phyloP scores from a whole-genome alignment of 2,113 vertebrate species.

The Mungos mungo region DNA sequence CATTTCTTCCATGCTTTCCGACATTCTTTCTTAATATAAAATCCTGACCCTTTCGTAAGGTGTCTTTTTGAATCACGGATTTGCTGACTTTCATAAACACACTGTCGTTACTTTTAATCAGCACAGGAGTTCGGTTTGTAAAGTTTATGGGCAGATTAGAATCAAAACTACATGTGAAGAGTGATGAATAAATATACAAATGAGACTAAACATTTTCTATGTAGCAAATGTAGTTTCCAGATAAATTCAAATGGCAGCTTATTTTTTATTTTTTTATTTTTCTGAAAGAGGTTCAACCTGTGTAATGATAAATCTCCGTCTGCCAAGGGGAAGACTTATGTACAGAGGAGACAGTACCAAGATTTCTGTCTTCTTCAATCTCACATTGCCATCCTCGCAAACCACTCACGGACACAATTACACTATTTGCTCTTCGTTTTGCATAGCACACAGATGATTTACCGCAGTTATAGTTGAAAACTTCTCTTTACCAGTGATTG shows the following conservation, averaged over 20 bases:
- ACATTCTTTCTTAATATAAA: slow-evolving; percentile 83
- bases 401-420: not conserved
- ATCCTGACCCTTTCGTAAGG: slow-evolving; percentile 83
- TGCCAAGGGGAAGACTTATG: slow-evolving; percentile 20
- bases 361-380: not conserved
- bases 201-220: slow-evolving; percentile 53
- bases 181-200: slow-evolving; percentile 74
- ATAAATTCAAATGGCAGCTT: slow-evolving; percentile 60
- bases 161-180: slow-evolving; percentile 74
- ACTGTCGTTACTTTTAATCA: slow-evolving; percentile 81
- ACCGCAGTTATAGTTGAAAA: not conserved
- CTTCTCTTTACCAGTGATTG: not conserved
- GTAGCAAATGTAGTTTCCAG: slow-evolving; percentile 65
- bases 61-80: slow-evolving; percentile 85
- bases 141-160: slow-evolving; percentile 77
- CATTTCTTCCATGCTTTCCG: slow-evolving; percentile 80
- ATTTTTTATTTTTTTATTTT: not conserved
- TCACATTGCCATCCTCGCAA: not conserved
- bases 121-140: slow-evolving; percentile 73
- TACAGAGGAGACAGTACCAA: not conserved
- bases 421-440: not conserved
- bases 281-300: slow-evolving; percentile 16
- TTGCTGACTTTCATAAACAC: slow-evolving; percentile 84
- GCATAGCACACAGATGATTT: not conserved
- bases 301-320: slow-evolving; percentile 52